Conservation (phyloP, 2,797 vertebrate species). For the Cheirogaleus major region DNA sequence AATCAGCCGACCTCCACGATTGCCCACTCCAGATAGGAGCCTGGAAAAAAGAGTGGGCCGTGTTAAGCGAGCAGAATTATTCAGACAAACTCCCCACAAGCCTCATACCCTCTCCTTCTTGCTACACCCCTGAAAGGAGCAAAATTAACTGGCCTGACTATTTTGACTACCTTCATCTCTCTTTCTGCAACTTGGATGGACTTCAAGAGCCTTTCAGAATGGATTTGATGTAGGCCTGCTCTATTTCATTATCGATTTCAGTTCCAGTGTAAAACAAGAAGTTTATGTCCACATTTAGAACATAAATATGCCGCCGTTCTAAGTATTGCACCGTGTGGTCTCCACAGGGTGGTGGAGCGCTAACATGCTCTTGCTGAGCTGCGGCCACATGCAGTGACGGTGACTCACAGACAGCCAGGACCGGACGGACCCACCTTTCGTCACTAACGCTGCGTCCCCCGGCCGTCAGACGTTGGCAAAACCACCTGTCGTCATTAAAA, state of each 20-base stretch:
- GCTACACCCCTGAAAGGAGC: neutral
- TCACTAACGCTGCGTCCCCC: neutral
- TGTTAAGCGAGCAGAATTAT: neutral
- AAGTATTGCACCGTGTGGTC: neutral
- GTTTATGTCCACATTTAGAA: conserved; percentile 41
- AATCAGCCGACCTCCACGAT: neutral
- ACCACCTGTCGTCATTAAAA: neutral
- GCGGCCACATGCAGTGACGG: neutral
- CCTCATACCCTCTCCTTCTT: neutral
- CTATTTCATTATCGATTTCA: conserved; percentile 50
- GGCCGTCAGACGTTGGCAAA: neutral
- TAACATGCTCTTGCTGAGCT: conserved; percentile 34
- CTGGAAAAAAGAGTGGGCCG: neutral
- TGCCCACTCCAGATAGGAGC: neutral
- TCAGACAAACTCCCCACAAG: neutral
- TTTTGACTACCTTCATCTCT: conserved; percentile 25
- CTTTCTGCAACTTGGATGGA: conserved; percentile 26
- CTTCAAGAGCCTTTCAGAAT: conserved; percentile 56
- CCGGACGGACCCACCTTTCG: neutral
- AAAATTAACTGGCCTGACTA: neutral
- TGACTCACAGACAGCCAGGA: neutral
- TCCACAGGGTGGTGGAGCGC: fast-evolving
- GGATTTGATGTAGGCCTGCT: conserved; percentile 27
- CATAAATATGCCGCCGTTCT: conserved; percentile 16
- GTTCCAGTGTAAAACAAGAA: conserved; percentile 57